Evolutionary conservation across 1,140 invertebrate species (phyloP), one percentile per base, ranked within the genome.

Genomic region (Idris sp.): DNA sequence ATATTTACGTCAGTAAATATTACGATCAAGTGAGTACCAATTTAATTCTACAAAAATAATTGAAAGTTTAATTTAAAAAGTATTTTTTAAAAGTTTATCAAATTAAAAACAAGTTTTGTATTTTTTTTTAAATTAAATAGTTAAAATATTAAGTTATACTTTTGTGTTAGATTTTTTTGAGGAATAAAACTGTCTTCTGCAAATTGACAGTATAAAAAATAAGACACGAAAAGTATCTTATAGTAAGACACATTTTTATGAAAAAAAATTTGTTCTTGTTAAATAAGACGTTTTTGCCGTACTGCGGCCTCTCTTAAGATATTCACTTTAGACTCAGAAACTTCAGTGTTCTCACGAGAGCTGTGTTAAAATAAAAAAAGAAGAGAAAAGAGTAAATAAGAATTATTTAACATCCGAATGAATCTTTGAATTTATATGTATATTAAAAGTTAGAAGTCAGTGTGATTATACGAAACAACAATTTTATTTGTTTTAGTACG

Each of bases 1-100:
- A 97, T 84, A 96, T 97, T 83, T 97, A 97, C 87, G 94, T 97
- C 80, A 94, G 93, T 79, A 97, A 96, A 89, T 97, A 97, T 88
- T 93, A 93, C 88, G 94, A 95, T 87, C 93, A 94, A 90, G 95
- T 97, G 88, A 91, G 89, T 89, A 73, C 41, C 31, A n/a, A n/a
- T n/a, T n/a, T n/a, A n/a, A n/a, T n/a, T n/a, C n/a, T n/a, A n/a
- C n/a, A n/a, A n/a, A n/a, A n/a, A n/a, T n/a, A n/a, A n/a, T n/a
- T n/a, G n/a, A n/a, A n/a, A n/a, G n/a, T n/a, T n/a, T n/a, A n/a
- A n/a, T n/a, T n/a, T n/a, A n/a, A n/a, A n/a, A n/a, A n/a, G n/a
- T n/a, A n/a, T n/a, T n/a, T n/a, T n/a, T n/a, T n/a, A n/a, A n/a
- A n/a, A n/a, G n/a, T n/a, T n/a, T n/a, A n/a, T n/a, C n/a, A n/a